Base-by-base conservation (phyloP, 2,888 invertebrate species). In the Limnephilus marmoratus region DNA sequence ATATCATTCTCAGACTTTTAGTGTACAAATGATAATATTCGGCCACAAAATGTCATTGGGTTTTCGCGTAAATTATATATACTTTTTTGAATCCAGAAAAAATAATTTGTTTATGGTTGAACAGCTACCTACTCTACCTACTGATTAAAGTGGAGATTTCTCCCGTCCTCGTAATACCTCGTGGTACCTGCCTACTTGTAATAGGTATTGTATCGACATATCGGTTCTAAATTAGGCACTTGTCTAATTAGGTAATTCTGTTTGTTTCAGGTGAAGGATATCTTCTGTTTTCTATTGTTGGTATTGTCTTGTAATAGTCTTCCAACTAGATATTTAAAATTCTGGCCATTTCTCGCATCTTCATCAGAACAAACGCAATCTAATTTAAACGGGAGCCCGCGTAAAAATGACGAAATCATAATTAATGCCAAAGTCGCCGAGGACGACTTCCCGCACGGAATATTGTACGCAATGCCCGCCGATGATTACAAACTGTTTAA, bases 201-300 rank as follows among this genome's bases (percentile, higher is more conserved):
- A 49, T 15, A 49, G 45, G 45, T 45, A 45, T 45, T 7, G 18
- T 18, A 18, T 24, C 53, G 53, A 68, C 53, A 68, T 24, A 68
- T 68, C 18, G 53, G 24, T 24, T 68, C 18, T 24, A 68, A 68
- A 68, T 5, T 68, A 68, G 53, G 24, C 3, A 85, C 41, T 45
- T 18, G 41, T 29, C 85, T 85, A n/a, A 85, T 85, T 24, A 41
- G 41, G 37, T 37, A 41, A 24, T 34, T 41, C 41, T 85, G 41
- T 85, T 85, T 85, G 41, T 85, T 85, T 85, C 85, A 85, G 85
- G 85, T 85, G 85, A 85, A 85, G 45, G 45, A 85, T 85, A 12
- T 45, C 41, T n/a, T 85, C 85, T 37, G 18, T 45, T 37, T 85
- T 85, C 41, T 85, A 45, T 85, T 85, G 29, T n/a, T 85, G 41